Percentiles rank a stretch among this genome's conserved stretches.
phyloP scores from a whole-genome alignment of 2,113 vertebrate species.

The Lathamus discolor region DNA sequence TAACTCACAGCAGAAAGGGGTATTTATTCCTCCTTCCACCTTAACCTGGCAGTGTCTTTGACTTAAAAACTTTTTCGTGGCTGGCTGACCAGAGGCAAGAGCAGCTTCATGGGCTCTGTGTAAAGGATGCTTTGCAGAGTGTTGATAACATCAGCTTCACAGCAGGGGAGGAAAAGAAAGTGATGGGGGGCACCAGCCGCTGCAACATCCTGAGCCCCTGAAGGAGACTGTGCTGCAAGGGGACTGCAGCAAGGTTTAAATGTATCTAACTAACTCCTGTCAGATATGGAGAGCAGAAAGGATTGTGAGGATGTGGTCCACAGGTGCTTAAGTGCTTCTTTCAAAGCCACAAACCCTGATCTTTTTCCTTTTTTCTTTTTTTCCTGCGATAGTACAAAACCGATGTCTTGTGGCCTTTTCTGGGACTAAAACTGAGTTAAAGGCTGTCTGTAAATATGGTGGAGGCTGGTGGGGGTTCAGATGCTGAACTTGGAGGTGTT shows the following conservation, averaged over 20 bases:
- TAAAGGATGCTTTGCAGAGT: background rate
- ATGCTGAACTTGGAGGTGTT: background rate
- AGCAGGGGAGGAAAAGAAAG: background rate
- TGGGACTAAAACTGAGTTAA: background rate
- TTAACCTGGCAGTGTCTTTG: background rate
- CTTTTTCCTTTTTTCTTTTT: no score
- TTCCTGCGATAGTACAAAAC: background rate
- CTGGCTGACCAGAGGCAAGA: background rate
- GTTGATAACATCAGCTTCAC: accelerated
- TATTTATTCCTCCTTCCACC: background rate
- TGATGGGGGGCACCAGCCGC: background rate
- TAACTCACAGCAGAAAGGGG: background rate
- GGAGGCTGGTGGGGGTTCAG: background rate
- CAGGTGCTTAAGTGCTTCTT: background rate
- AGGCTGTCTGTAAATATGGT: background rate
- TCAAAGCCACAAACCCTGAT: background rate
- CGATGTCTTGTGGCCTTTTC: background rate
- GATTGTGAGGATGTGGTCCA: background rate
- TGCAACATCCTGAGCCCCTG: background rate
- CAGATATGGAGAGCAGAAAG: background rate
- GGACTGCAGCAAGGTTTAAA: background rate
- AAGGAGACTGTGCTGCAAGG: background rate
- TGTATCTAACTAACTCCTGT: background rate
- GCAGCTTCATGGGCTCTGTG: background rate
- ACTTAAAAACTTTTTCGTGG: background rate